Base-by-base conservation (phyloP, 2,888 invertebrate species). In the Stictocephala bisonia region DNA sequence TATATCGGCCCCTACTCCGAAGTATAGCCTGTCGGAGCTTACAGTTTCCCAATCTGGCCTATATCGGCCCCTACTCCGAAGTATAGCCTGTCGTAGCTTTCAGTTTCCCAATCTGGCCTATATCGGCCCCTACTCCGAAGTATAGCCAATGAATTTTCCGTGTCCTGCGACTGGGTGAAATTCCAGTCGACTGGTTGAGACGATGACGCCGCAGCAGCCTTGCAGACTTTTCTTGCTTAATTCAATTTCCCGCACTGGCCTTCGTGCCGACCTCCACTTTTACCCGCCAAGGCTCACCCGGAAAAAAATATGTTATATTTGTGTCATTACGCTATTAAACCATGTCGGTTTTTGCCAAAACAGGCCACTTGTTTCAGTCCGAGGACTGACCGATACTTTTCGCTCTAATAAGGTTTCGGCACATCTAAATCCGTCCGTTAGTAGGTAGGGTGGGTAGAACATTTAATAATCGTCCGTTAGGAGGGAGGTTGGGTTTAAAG, bases 271-370 rank as follows among this genome's bases (percentile, higher is more conserved):
- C 64, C 64, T 64, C 64, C 64, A 44, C 64, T 64, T 64, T 64
- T 64, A 64, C 64, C 24, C 35, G 64, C 44, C 64, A 64, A 64
- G 64, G 64, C 27, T 44, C 18, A 40, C 11, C 64, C 64, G 64
- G 64, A 41, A 64, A 58, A n/a, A 64, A 64, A 64, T 64, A 64
- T 64, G 64, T 64, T 64, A 40, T 35, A 64, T 64, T 60, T 64
- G 40, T 44, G 44, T 15, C 44, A n/a, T 44, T 44, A 44, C 44
- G 6, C 7, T 44, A 44, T 44, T 44, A 44, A 11, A n/a, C n/a
- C 44, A 15, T 44, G 15, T 6, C 4, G 35, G 35, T 35, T 35
- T 35, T 35, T 35, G 35, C 35, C n/a, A n/a, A n/a, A n/a, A n/a
- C n/a, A n/a, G n/a, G n/a, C n/a, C n/a, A n/a, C n/a, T n/a, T n/a